A percentile compares a stretch with the other conserved stretches of the same genome.
Conservation (phyloP, 2,113 vertebrate species). For the Phasianus colchicus region DNA sequence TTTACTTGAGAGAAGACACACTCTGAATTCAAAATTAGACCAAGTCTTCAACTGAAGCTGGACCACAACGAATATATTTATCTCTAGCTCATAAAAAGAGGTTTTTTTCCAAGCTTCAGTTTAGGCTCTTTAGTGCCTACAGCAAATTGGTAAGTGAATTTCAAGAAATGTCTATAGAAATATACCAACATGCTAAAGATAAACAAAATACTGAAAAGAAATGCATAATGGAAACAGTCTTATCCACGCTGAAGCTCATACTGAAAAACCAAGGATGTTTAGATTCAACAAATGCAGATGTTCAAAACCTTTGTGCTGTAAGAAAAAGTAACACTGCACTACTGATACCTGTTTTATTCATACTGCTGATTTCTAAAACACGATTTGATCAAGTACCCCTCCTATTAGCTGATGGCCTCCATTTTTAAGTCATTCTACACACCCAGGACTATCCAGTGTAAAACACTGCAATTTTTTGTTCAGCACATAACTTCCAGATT, state of each 20-base stretch:
- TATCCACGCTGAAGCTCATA: neutral
- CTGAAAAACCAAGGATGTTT: neutral
- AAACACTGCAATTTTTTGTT: neutral
- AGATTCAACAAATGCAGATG: neutral
- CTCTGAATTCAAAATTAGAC: conserved; percentile 12
- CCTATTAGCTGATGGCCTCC: neutral
- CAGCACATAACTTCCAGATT: neutral
- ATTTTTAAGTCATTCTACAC: neutral
- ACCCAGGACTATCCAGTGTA: neutral
- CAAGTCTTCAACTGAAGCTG: neutral
- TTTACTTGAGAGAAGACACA: neutral
- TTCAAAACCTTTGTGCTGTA: neutral
- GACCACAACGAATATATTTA: neutral
- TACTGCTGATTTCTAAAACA: neutral
- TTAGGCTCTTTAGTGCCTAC: neutral
- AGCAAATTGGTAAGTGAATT: conserved; percentile 20
- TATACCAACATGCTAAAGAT: neutral
- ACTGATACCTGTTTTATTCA: neutral
- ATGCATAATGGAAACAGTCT: neutral
- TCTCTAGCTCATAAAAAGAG: neutral
- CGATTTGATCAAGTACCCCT: neutral
- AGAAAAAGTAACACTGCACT: neutral
- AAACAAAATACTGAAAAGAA: neutral
- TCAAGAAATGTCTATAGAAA: conserved; percentile 8
- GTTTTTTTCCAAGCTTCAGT: neutral